Conservation (phyloP, 2,113 vertebrate genomes). For the Plecturocebus donacophilus region DNA sequence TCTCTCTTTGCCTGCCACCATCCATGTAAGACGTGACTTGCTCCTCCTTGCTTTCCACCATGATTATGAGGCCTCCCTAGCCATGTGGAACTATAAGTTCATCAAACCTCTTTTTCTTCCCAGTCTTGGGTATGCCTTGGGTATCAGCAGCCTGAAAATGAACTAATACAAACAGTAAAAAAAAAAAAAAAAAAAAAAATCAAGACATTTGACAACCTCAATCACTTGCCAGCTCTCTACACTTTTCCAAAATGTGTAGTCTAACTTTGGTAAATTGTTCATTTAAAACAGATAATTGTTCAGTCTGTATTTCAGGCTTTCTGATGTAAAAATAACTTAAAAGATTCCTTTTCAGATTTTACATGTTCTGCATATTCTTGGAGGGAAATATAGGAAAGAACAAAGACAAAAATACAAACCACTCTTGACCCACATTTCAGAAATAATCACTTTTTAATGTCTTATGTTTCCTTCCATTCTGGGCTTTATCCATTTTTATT, state of each 20-base stretch:
- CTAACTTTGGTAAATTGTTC: not conserved
- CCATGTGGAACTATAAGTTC: too few species aligned
- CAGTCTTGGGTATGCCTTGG: too few species aligned
- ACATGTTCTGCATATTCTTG: not conserved
- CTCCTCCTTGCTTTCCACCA: too few species aligned
- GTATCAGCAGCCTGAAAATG: too few species aligned
- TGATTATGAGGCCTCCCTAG: too few species aligned
- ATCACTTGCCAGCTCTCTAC: not conserved
- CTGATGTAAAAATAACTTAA: not conserved
- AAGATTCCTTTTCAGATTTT: constrained; percentile 21
- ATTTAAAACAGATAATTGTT: not conserved
- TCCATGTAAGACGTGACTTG: too few species aligned
- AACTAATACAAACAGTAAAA: too few species aligned
- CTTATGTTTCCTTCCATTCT: not conserved
- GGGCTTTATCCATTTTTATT: not conserved
- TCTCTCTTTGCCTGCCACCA: too few species aligned
- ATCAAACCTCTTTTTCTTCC: too few species aligned
- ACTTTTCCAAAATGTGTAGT: not conserved
- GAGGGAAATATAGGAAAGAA: not conserved
- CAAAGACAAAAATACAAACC: not conserved
- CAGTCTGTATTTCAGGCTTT: not conserved
- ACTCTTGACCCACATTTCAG: not conserved
- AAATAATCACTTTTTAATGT: constrained; percentile 4
- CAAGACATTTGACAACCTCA: not conserved
- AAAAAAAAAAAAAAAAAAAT: too few species aligned